Evolutionary conservation across 1,140 invertebrate genomes (phyloP).

Genomic region (Gryllus bimaculatus): DNA sequence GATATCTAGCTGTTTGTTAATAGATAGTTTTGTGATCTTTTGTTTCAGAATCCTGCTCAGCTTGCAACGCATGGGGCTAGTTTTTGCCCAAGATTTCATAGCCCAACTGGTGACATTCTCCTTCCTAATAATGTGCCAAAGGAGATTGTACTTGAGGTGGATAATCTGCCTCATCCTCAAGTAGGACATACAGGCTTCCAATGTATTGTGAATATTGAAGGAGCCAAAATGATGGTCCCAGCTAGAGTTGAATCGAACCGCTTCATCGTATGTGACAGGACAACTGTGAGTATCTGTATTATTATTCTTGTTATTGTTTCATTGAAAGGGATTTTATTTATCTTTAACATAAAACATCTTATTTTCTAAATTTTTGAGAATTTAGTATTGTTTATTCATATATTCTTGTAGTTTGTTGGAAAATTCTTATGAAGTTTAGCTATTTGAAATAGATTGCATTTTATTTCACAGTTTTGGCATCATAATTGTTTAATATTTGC

Average conservation of each 20-base stretch:
- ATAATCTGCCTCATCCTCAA: constrained; percentile 80
- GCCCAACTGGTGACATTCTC: constrained; percentile 54
- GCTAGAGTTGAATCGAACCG: constrained; percentile 73
- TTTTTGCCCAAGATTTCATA: constrained; percentile 72
- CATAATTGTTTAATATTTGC: too few relatives aligned
- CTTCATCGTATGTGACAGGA: constrained; percentile 82
- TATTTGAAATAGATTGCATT: too few relatives aligned
- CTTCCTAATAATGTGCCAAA: constrained; percentile 81
- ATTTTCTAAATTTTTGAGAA: neutral
- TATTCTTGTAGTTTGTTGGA: neutral
- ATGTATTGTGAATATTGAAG: constrained; percentile 84
- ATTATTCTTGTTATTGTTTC: neutral
- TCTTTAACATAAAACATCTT: neutral
- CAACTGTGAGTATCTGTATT: constrained; percentile 43
- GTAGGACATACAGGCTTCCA: constrained; percentile 78
- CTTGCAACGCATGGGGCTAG: constrained; percentile 61
- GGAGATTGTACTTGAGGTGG: constrained; percentile 78
- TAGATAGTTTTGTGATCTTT: neutral
- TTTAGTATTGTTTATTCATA: neutral
- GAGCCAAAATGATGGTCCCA: constrained; percentile 76
- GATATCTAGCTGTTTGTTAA: too few relatives aligned
- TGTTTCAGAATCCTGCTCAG: constrained; percentile 56
- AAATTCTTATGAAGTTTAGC: neutral
- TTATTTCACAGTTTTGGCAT: too few relatives aligned
- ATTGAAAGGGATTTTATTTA: neutral